These are phyloP conservation scores for Sceloporus undulatus DNA, from an alignment of 2,113 vertebrate species.

Conservation along the genomic window DNA sequence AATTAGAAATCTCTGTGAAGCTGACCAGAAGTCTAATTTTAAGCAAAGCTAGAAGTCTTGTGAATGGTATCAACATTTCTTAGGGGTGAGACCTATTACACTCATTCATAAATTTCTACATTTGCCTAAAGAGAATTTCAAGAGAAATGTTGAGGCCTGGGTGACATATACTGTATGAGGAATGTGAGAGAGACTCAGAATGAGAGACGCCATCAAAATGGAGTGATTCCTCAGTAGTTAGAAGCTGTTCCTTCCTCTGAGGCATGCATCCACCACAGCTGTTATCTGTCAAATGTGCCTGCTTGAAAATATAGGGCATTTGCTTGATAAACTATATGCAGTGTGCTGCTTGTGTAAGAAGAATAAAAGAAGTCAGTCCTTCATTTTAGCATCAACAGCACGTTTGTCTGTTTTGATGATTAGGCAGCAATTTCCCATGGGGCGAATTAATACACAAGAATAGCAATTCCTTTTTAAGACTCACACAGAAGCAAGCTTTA, in stretches of 20 bases:
- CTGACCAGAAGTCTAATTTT: neutral
- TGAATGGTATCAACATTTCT: neutral
- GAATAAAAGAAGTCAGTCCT: neutral
- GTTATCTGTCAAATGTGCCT: neutral
- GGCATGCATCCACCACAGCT: neutral
- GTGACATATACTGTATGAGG: too few species aligned
- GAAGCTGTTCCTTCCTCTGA: neutral
- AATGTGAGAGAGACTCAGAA: neutral
- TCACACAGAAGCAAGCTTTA: neutral
- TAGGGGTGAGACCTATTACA: too few species aligned
- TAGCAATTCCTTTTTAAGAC: slow-evolving; percentile 22
- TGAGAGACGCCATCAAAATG: neutral
- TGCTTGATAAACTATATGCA: neutral
- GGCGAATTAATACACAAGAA: neutral
- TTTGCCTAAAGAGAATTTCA: neutral
- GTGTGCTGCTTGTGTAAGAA: neutral
- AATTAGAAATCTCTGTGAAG: neutral
- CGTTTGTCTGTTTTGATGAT: neutral
- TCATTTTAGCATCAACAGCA: neutral
- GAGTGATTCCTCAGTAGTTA: neutral
- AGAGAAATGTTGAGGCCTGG: neutral
- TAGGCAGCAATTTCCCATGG: neutral
- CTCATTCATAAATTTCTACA: too few species aligned
- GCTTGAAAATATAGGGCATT: neutral
- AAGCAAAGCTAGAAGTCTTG: too few species aligned